Conservation (phyloP, 2,113 vertebrate genomes). For the Dromaius novaehollandiae region DNA sequence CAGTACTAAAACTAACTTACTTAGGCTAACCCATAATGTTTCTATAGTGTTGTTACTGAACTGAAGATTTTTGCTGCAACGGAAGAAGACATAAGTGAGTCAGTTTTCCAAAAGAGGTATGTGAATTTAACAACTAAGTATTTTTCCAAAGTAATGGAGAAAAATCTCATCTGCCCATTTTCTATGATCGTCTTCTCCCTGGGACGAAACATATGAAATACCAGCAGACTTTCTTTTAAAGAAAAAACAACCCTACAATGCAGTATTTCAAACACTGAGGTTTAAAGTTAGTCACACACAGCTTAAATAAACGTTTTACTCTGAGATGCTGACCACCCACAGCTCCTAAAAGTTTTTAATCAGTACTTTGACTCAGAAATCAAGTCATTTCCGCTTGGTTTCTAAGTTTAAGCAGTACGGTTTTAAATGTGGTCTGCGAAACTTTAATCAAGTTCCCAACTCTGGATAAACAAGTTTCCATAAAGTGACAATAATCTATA, state of each 20-base stretch:
- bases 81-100: not conserved
- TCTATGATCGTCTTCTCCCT: not conserved
- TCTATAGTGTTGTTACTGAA: not conserved
- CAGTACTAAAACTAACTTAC: not conserved
- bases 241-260: not conserved
- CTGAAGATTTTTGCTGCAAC: not conserved
- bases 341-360: not conserved
- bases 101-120: not conserved
- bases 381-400: not conserved
- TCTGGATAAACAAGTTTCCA: not conserved
- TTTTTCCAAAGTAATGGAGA: not conserved
- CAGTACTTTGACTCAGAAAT: not conserved
- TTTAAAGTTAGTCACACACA: not conserved
- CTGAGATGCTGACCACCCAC: not conserved
- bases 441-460: not conserved
- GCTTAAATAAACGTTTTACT: conserved; percentile 3
- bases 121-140: not conserved
- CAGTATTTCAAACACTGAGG: not conserved
- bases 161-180: not conserved
- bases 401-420: not conserved
- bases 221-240: not conserved
- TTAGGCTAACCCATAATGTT: not conserved
- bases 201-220: not conserved
- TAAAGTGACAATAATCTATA: not conserved
- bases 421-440: not conserved